phyloP scores from a whole-genome alignment of 2,888 invertebrate genomes.

The Drosophila percnosoma region DNA sequence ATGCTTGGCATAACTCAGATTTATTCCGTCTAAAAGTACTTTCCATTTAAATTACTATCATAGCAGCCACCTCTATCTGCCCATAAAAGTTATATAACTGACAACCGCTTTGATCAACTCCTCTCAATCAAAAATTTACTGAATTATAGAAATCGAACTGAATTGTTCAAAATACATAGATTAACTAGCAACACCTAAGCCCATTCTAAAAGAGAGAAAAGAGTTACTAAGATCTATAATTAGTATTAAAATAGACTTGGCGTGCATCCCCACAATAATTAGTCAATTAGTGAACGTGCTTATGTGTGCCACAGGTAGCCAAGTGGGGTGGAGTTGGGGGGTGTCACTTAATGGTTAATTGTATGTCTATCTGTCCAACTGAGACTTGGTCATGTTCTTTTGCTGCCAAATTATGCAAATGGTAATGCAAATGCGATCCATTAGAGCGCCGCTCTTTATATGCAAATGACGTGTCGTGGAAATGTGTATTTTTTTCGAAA shows the following conservation, averaged over 20 bases:
- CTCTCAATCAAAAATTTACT: no score
- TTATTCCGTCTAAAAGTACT: no score
- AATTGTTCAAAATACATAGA: neutral
- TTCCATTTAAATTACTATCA: neutral
- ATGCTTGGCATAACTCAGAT: no score
- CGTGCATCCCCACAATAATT: constrained; percentile 32
- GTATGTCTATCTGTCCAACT: constrained; percentile 30
- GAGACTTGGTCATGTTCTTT: constrained; percentile 20
- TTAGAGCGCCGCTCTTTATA: constrained; percentile 50
- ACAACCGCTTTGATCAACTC: no score
- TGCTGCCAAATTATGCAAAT: constrained; percentile 50
- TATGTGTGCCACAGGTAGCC: constrained; percentile 16
- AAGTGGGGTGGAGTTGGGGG: neutral
- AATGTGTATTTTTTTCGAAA: constrained; percentile 46
- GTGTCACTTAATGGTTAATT: constrained; percentile 9
- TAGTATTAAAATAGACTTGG: constrained; percentile 20
- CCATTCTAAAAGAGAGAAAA: neutral
- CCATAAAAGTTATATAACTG: neutral
- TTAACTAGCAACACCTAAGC: neutral
- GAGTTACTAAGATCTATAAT: constrained; percentile 15
- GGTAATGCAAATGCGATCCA: constrained; percentile 32
- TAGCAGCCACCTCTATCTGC: neutral
- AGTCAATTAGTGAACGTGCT: constrained; percentile 24
- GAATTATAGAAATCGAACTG: no score
- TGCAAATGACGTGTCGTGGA: constrained; percentile 58